Evolutionary conservation across 2,797 vertebrate species (phyloP).

Genomic region (Sebastes matsubarae): DNA sequence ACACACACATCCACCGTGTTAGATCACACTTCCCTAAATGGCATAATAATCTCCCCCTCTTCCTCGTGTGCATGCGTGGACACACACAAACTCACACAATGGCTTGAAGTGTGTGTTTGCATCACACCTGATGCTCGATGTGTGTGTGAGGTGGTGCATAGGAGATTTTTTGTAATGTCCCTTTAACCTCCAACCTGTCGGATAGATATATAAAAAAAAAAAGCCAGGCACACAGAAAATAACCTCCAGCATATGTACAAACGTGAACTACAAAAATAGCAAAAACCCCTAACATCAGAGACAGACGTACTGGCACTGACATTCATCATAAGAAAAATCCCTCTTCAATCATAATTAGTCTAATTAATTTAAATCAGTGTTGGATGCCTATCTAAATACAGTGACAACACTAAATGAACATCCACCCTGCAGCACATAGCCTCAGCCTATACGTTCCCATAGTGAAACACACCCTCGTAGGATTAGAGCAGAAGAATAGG

Average conservation of each 20-base stretch:
- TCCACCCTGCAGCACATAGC: conserved; percentile 72
- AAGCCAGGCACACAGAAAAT: conserved; percentile 57
- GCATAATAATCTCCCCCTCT: conserved; percentile 50
- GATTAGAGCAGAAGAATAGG: conserved; percentile 81
- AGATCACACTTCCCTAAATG: conserved; percentile 52
- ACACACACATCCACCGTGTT: conserved; percentile 17
- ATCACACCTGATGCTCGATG: conserved; percentile 57
- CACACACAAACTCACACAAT: conserved; percentile 23
- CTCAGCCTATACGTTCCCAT: conserved; percentile 77
- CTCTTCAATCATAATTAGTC: conserved; percentile 81
- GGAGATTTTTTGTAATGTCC: conserved; percentile 46
- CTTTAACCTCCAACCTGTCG: conserved; percentile 72
- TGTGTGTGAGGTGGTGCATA: conserved; percentile 29
- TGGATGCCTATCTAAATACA: conserved; percentile 79
- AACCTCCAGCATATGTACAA: conserved; percentile 61
- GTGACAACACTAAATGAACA: conserved; percentile 78
- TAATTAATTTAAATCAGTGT: conserved; percentile 81
- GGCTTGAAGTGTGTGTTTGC: conserved; percentile 37
- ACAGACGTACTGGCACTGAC: conserved; percentile 81
- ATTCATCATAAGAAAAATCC: conserved; percentile 78
- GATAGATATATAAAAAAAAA: conserved; percentile 49
- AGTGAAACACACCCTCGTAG: conserved; percentile 83
- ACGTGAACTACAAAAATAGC: conserved; percentile 35
- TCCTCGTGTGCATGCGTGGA: conserved; percentile 9
- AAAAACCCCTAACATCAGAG: conserved; percentile 52